phyloP scores from a whole-genome alignment of 35 echinoderm and acorn worm genomes.

The Diadema setosum region DNA sequence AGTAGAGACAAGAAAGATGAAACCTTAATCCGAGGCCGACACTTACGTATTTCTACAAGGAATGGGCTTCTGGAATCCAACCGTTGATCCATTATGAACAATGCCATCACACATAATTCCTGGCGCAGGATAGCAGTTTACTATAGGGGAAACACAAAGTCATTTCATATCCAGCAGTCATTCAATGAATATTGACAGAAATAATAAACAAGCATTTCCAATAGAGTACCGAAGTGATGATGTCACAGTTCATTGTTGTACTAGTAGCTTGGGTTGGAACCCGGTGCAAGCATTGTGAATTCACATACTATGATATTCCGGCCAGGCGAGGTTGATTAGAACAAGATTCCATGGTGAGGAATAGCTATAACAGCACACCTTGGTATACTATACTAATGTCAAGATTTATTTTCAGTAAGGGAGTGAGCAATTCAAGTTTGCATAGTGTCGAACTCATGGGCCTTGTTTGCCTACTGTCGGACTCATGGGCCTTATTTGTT shows the following conservation, averaged over 20 bases:
- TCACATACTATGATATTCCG: not conserved
- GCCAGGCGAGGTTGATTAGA: not conserved
- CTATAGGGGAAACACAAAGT: not conserved
- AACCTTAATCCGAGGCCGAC: not conserved
- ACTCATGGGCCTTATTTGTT: not conserved
- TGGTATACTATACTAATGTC: too few species aligned
- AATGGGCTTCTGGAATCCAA: not conserved
- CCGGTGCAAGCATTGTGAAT: not conserved
- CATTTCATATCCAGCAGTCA: too few species aligned
- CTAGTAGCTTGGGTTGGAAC: not conserved
- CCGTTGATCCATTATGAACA: not conserved
- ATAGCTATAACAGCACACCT: too few species aligned
- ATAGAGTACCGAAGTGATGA: not conserved
- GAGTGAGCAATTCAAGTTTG: too few species aligned
- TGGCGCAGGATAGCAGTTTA: conserved; percentile 22
- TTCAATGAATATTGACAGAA: not conserved
- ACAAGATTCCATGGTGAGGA: too few species aligned
- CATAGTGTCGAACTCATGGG: too few species aligned
- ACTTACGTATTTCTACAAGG: conserved; percentile 73
- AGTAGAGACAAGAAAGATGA: not conserved
- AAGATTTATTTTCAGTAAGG: too few species aligned
- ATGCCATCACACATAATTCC: conserved; percentile 18
- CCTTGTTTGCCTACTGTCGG: too few species aligned
- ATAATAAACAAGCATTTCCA: not conserved
- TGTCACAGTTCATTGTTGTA: not conserved